Evolutionary conservation across 2,113 vertebrate genomes (phyloP).

Genomic region (Pseudorasbora parva): DNA sequence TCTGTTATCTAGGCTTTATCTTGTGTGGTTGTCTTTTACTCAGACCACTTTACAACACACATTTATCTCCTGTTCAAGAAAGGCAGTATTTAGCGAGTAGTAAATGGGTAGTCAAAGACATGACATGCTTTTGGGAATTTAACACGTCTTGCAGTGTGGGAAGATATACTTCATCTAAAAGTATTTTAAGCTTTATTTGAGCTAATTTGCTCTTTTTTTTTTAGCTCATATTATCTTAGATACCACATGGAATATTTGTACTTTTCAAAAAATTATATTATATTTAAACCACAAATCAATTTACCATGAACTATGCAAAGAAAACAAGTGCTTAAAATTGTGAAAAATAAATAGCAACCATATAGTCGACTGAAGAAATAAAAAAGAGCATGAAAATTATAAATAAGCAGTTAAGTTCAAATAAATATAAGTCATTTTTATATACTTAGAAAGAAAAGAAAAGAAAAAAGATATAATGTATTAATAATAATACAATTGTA

Average conservation of each 20-base stretch:
- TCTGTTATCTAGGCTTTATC: constrained; percentile 14
- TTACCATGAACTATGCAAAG: not conserved
- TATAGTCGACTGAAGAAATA: not conserved
- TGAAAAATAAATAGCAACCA: not conserved
- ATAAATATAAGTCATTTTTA: too few relatives aligned
- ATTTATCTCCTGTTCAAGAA: constrained; percentile 5
- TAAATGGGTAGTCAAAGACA: not conserved
- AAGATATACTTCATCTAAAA: not conserved
- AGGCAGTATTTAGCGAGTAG: constrained; percentile 10
- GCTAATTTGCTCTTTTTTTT: not conserved
- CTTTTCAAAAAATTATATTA: not conserved
- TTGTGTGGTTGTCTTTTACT: constrained; percentile 24
- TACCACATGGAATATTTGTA: not conserved
- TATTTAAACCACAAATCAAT: not conserved
- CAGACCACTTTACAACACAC: constrained; percentile 26
- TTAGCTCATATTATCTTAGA: not conserved
- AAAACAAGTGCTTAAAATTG: not conserved
- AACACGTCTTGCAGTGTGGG: not conserved
- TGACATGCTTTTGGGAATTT: not conserved
- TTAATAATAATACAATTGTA: too few relatives aligned
- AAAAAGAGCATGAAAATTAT: not conserved
- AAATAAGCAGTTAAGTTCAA: not conserved
- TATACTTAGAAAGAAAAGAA: too few relatives aligned
- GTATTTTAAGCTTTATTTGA: too few relatives aligned
- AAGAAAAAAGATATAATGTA: too few relatives aligned